These are phyloP conservation scores for Artemisiospiza belli DNA, from an alignment of 2,113 vertebrate genomes.

Conservation along the genomic window DNA sequence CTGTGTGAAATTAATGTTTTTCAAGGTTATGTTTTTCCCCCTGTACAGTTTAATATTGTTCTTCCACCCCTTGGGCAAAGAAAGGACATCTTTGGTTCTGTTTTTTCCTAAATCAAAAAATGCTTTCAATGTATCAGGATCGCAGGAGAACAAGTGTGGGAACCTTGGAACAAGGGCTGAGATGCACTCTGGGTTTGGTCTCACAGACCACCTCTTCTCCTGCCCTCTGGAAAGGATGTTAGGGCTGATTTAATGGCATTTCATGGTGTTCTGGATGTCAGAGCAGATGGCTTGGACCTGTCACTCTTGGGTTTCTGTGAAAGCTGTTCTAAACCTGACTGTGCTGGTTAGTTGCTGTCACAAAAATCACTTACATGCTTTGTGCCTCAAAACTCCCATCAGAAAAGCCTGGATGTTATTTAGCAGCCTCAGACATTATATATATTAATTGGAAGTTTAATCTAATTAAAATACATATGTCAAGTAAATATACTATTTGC, in stretches of 20 bases:
- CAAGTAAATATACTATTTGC: neutral
- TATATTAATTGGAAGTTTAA: neutral
- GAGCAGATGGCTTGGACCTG: neutral
- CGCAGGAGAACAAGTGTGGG: neutral
- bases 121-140: neutral
- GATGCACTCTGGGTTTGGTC: neutral
- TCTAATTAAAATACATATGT: neutral
- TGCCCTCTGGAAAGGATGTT: neutral
- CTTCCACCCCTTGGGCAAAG: neutral
- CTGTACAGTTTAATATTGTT: neutral
- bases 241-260: neutral
- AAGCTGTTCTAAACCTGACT: neutral
- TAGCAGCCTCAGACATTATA: neutral
- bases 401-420: neutral
- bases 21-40: neutral
- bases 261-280: neutral
- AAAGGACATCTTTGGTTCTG: neutral
- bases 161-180: neutral
- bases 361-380: fast-evolving
- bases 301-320: neutral
- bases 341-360: neutral
- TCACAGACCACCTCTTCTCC: neutral
- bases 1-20: neutral
- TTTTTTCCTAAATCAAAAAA: neutral
- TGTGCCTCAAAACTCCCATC: neutral